These are phyloP conservation scores for Coelinius sp. DNA, from an alignment of 2,888 invertebrate species.

Conservation along the genomic window DNA sequence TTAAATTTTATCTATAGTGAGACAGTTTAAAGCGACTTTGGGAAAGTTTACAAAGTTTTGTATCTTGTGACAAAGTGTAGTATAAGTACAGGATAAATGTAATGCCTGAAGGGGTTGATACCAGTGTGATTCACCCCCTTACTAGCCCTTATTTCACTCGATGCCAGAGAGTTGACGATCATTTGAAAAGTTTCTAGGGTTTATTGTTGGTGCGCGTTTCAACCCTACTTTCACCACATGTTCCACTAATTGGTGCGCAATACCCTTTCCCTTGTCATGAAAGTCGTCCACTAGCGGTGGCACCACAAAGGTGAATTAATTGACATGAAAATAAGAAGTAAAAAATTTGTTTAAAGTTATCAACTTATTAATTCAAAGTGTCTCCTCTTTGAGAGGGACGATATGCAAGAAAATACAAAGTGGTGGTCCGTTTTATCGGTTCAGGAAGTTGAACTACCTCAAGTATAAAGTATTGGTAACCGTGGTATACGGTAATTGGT, in stretches of 20 bases:
- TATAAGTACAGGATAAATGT: conserved; percentile 5
- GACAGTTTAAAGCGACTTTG: not conserved
- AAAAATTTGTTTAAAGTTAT: conserved; percentile 19
- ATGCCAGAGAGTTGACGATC: conserved; percentile 43
- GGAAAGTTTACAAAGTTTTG: not conserved
- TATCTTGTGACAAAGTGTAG: conserved; percentile 6
- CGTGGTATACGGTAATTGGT: conserved; percentile 3
- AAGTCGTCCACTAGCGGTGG: not conserved
- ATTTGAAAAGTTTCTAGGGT: conserved; percentile 48
- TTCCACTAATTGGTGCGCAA: conserved; percentile 46
- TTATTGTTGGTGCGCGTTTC: conserved; percentile 15
- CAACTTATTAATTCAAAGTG: not conserved
- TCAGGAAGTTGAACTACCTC: not conserved
- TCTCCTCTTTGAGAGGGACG: not conserved
- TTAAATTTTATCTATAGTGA: not conserved
- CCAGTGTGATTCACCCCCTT: not conserved
- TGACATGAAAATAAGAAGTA: conserved; percentile 3
- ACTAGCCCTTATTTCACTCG: not conserved
- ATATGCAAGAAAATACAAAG: not conserved
- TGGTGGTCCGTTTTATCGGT: not conserved
- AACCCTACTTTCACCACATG: conserved; percentile 32
- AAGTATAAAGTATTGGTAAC: conserved; percentile 18
- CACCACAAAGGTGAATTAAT: conserved; percentile 5
- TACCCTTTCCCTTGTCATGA: conserved; percentile 36
- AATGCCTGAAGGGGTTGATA: conserved; percentile 14